Base-by-base conservation (phyloP, 53 echinoderm and acorn worm species). In the Luidia sarsii region DNA sequence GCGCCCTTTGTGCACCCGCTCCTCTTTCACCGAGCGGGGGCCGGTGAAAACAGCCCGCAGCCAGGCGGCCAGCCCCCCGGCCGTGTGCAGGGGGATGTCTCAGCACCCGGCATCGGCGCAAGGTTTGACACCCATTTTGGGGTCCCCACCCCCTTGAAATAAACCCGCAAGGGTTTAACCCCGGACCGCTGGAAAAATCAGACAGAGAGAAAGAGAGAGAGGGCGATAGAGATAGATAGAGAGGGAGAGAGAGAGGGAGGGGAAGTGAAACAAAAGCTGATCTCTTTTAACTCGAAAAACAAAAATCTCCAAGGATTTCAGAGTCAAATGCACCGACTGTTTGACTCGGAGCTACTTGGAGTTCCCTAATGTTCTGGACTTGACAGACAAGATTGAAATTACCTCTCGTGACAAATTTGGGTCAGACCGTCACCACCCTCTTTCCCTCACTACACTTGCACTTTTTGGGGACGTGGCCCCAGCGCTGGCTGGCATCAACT, bases 11-110 rank as follows among this genome's bases (percentile, higher is more conserved):
- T 72, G 72, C n/a, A n/a, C 39, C 72, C 72, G 57, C 72, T 72
- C 72, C 72, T 72, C 72, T 72, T 72, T 72, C 57, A 72, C 54
- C 72, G 56, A 55, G 55, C 72, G 38, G 39, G n/a, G 72, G 54
- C 72, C 72, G 72, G 38, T 39, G 72, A 72, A 72, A 72, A 72
- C 72, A 72, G 72, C 72, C 72, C 56, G 25, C 72, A 72, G 72
- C 72, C 15, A 72, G 56, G 39, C 62, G 31, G 11, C n/a, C 6
- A 41, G 11, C 41, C 6, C 16, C 33, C 63, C 16, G 30, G 36
- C 63, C 10, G 63, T 34, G 35, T 20, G 16, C 6, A 13, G 65
- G 65, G 21, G 21, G 56, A 72, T 54, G 72, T 56, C 72, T 54
- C 54, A 55, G 72, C 72, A 54, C 72, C 72, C 50, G 72, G 24